Conservation (phyloP, 2,797 vertebrate genomes). For the Fistularia tabacaria region DNA sequence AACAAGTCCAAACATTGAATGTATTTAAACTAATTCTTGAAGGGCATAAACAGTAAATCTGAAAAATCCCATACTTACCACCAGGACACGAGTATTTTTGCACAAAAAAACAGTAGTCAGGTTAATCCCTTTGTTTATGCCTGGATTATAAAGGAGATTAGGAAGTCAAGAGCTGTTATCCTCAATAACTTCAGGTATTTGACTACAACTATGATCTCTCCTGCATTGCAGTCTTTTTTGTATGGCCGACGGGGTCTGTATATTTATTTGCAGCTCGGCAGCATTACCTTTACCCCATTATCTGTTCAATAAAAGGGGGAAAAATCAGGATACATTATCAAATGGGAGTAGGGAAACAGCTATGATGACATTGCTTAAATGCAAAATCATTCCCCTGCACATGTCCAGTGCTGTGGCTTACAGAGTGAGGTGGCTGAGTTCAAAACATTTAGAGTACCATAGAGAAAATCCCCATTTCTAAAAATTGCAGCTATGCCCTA, state of each 20-base stretch:
- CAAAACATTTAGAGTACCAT: constrained; percentile 46
- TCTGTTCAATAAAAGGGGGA: neutral
- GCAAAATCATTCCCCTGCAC: constrained; percentile 8
- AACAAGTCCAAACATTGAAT: constrained; percentile 15
- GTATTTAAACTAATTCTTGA: constrained; percentile 43
- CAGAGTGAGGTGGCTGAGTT: constrained; percentile 50
- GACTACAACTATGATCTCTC: constrained; percentile 1
- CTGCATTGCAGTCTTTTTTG: constrained; percentile 1
- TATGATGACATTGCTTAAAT: neutral
- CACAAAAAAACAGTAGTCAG: constrained; percentile 14
- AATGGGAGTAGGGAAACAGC: constrained; percentile 12
- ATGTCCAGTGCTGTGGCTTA: constrained; percentile 29
- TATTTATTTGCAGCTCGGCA: neutral
- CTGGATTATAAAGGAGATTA: constrained; percentile 24
- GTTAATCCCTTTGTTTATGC: constrained; percentile 40
- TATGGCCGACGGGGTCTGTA: neutral
- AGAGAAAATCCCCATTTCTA: constrained; percentile 45
- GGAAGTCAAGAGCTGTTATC: constrained; percentile 14
- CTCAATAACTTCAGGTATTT: constrained; percentile 16
- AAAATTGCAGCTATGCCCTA: constrained; percentile 42
- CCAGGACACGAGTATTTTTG: constrained; percentile 25
- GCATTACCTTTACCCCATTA: constrained; percentile 1
- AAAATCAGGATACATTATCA: constrained; percentile 10
- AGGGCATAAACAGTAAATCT: constrained; percentile 26
- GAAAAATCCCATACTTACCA: constrained; percentile 40